Evolutionary conservation across 2,113 vertebrate species (phyloP).

Genomic region (Athene noctua): DNA sequence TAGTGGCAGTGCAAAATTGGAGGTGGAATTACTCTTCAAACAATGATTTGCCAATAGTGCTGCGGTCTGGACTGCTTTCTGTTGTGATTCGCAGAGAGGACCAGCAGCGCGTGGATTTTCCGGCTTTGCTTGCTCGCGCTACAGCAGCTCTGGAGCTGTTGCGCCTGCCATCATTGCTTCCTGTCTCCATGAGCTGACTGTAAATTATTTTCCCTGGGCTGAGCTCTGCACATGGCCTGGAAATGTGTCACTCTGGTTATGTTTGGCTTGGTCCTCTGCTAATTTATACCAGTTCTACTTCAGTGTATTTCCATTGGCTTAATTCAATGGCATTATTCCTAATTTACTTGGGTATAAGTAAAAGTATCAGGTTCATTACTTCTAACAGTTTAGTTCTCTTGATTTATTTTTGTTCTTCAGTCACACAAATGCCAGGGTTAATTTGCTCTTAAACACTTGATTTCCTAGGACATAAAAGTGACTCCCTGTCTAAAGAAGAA

Average conservation of each 20-base stretch:
- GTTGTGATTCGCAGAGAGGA: background rate
- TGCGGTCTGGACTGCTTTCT: background rate
- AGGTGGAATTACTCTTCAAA: background rate
- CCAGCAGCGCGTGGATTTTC: background rate
- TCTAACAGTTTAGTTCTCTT: conserved; percentile 11
- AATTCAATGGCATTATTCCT: conserved; percentile 24
- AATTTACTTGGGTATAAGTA: background rate
- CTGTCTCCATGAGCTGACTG: conserved; percentile 38
- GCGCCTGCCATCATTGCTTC: conserved; percentile 30
- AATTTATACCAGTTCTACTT: conserved; percentile 29
- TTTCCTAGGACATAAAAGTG: conserved; percentile 12
- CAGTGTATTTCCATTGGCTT: conserved; percentile 32
- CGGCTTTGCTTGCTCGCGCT: background rate
- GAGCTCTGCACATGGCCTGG: conserved; percentile 15
- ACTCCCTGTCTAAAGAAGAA: background rate
- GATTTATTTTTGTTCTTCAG: conserved; percentile 35
- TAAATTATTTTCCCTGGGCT: conserved; percentile 42
- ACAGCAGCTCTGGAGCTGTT: background rate
- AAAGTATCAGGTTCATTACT: conserved; percentile 2
- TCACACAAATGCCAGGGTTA: conserved; percentile 11
- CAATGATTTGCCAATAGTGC: background rate
- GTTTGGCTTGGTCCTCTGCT: conserved; percentile 18
- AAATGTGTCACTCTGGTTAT: conserved; percentile 12
- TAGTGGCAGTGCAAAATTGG: background rate
- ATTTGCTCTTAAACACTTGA: conserved; percentile 19